Evolutionary conservation across 2,113 vertebrate species (phyloP), one percentile per base, ranked within the genome.

Genomic region (Balaenoptera acutorostrata): DNA sequence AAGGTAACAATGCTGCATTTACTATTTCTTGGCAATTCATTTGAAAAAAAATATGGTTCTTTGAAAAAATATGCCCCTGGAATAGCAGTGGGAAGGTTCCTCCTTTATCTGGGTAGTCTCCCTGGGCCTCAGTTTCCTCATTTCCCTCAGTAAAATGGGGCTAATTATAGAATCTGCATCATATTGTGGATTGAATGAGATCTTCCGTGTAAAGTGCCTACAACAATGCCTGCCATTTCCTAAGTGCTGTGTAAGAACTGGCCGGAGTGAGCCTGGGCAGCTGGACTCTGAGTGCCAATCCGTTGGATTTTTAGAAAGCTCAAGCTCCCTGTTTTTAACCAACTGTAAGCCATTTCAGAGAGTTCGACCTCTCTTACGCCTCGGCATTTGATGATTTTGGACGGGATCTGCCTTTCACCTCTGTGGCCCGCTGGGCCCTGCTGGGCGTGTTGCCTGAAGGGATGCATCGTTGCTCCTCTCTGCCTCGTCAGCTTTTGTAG

Each of bases 371-470:
- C 83, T 68, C 63, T 41, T 49, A 3, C 1, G 4, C 46, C 93
- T 82, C 36, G 0, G 72, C 3, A 2, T 87, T 90, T 94, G 95
- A 85, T 97, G 92, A 41, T 89, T 41, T 93, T 91, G 90, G 90
- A 55, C 1, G 0, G 96, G 68, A 0, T 36, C 96, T 72, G 1
- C 33, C 84, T 93, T 66, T 94, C 0, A 17, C 96, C 92, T 93
- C 91, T 77, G 95, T 1, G 8, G 83, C 82, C 17, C 84, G 95
- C 94, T 95, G 97, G 89, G 96, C 95, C 85, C 96, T 78, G 84
- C 77, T 87, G 80, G 96, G 61, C 2, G 5, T 69, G 84, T 55
- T 55, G 5, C 36, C 8, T 52, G 78, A 92, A 94, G 97, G 72
- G 80, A 81, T 59, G 21, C 14, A 4, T 83, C 25, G 0, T 55